These are phyloP conservation scores for Alaudala cheleensis DNA, from an alignment of 2,113 vertebrate genomes.

Conservation along the genomic window DNA sequence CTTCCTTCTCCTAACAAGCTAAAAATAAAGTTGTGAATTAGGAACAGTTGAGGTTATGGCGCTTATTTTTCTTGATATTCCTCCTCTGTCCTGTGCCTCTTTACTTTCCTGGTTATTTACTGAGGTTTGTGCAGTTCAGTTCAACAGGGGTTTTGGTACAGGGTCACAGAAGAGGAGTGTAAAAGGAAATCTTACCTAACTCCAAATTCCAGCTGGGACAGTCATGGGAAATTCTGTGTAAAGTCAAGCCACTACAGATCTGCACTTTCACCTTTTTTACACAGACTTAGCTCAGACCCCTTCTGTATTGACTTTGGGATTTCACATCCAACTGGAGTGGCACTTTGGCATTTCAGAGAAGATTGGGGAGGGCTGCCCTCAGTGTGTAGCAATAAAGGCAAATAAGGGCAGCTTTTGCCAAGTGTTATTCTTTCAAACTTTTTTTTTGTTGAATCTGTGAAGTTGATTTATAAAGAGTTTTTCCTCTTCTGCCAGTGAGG, in stretches of 20 bases:
- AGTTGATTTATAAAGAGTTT: background rate
- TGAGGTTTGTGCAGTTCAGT: background rate
- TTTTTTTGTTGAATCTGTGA: background rate
- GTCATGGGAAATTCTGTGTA: background rate
- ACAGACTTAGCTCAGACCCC: background rate
- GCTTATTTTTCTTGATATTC: background rate
- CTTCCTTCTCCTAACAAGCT: background rate
- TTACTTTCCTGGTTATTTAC: background rate
- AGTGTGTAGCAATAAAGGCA: conserved; percentile 3
- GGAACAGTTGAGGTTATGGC: background rate
- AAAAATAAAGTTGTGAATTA: background rate
- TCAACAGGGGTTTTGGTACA: background rate
- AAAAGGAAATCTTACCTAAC: background rate
- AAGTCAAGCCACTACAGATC: background rate
- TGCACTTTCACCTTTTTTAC: conserved; percentile 48
- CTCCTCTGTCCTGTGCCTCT: background rate
- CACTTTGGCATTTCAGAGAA: background rate
- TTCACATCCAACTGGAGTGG: background rate
- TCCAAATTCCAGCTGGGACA: background rate
- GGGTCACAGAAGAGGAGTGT: background rate
- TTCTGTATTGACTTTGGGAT: conserved; percentile 35
- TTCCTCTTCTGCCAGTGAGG: background rate
- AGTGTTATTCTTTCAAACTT: background rate
- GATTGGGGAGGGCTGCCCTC: background rate
- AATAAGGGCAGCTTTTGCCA: background rate